Base-by-base conservation (phyloP, 2,797 vertebrate species). In the Pterois miles region DNA sequence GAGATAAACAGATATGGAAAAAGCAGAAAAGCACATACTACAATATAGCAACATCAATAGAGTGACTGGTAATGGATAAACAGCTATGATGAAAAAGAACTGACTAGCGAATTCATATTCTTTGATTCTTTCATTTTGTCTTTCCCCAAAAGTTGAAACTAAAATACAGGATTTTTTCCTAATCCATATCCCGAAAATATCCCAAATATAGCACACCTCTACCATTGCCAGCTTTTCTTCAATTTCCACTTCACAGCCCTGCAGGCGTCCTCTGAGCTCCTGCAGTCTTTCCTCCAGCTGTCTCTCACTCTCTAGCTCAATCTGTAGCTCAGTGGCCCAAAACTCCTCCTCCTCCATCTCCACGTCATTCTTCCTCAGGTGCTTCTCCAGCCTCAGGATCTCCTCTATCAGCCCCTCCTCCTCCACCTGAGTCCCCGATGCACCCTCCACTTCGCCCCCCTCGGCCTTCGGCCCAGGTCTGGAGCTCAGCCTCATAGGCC, bases 321-420 rank as follows among this genome's bases (percentile, higher is more conserved):
- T 99, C 94, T 99, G 97, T 40, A 99, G 93, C 89, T 99, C 98
- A 0, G 98, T 99, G 80, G 98, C 97, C 98, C 98, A 99, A 89
- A 99, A 99, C 84, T 99, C 98, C 78, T 99, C 98, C 84, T 99
- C 98, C 83, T 98, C 98, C 6, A 99, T 98, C 94, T 99, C 98
- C 36, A 98, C 96, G 59, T 97, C 96, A 0, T 97, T 99, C 83
- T 96, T 96, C 88, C 96, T 97, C 91, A 98, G 95, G 87, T 96
- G 96, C 85, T 97, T 97, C 91, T 99, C 98, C 46, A 99, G 91
- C 74, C 94, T 95, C 50, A 96, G 80, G 34, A 99, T 96, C 86
- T 99, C 98, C 34, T 99, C 97, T 18, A 96, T 95, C 70, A 97
- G 80, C 76, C 40, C 87, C 84, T 40, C 90, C 93, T 54, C 85